A percentile compares a stretch with the other conserved stretches of the same genome.
Evolutionary conservation across 2,888 invertebrate genomes (phyloP).

Genomic region (Ischnura elegans): DNA sequence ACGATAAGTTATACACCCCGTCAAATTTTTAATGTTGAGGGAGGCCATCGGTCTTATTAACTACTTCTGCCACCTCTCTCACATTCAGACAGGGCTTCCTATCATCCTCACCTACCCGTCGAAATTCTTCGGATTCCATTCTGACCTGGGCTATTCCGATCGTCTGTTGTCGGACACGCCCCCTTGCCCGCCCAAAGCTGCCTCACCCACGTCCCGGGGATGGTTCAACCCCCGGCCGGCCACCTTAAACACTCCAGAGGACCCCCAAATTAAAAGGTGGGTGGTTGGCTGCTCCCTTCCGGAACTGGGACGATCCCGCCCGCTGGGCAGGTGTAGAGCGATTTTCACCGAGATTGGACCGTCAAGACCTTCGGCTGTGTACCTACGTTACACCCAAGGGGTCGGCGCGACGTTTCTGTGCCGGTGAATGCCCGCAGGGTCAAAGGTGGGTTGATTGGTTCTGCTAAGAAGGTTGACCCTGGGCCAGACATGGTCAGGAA

Average conservation of each 20-base stretch:
- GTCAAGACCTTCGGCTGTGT: neutral
- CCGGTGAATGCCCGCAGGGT: too few relatives aligned
- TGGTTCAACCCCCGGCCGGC: neutral
- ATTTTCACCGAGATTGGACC: neutral
- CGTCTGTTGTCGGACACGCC: neutral
- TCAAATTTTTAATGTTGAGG: neutral
- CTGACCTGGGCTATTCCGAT: neutral
- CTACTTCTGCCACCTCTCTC: conserved; percentile 26
- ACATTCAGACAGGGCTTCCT: neutral
- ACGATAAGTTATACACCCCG: neutral
- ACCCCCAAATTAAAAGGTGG: conserved; percentile 31
- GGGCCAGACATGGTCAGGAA: too few relatives aligned
- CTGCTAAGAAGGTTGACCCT: too few relatives aligned
- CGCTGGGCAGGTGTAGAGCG: neutral
- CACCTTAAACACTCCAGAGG: neutral
- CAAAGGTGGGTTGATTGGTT: too few relatives aligned
- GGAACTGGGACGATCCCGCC: neutral
- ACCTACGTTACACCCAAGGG: neutral
- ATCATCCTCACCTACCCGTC: neutral
- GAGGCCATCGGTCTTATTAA: conserved; percentile 38
- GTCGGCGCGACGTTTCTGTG: neutral
- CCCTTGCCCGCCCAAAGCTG: neutral
- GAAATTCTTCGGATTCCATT: conserved; percentile 8
- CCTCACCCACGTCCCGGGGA: neutral
- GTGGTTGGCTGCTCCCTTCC: neutral